Evolutionary conservation across 2,113 vertebrate genomes (phyloP), one percentile per base, ranked within the genome.

Genomic region (Carlito syrichta): DNA sequence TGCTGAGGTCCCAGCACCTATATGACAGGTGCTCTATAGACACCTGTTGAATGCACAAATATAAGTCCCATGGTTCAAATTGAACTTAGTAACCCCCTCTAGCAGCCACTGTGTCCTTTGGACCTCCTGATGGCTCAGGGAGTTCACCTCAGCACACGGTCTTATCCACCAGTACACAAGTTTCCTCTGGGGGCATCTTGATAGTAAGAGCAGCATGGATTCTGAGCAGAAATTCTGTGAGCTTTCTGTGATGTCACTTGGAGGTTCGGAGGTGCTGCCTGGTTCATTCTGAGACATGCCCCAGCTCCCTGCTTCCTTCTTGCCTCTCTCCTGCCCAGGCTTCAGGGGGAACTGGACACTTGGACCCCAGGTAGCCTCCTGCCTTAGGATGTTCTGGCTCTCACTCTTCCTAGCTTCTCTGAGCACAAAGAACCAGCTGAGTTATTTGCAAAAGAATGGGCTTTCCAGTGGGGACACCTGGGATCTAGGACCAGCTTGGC

Each of bases 71-170:
- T 52, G 35, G 40, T 43, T 74, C 0, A 0, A 22, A 4, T 4
- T 11, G 58, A 73, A 3, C 30, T 43, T 5, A n/a, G 68, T 3
- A 8, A 25, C 63, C 35, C 12, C 17, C 27, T 58, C 17, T 14
- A 17, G 38, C n/a, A 50, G 78, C 17, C 8, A 2, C 52, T n/a
- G 6, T 32, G 23, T 45, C 20, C 52, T 74, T 20, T 82, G 68
- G 48, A n/a, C 19, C 40, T 62, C n/a, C 48, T 3, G 0, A 35
- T 1, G 40, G 35, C 66, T 45, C 45, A 69, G 60, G 12, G 6
- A 16, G 5, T 12, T 35, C 1, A 19, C 54, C 22, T 74, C 1
- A 4, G 62, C 48, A 89, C 2, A 1, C 3, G 19, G 0, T 38
- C 8, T 23, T 32, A 50, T 7, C 76, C 30, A 38, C 19, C 22